Conservation (phyloP, 2,888 invertebrate genomes). For the Chrysolina haemoptera region DNA sequence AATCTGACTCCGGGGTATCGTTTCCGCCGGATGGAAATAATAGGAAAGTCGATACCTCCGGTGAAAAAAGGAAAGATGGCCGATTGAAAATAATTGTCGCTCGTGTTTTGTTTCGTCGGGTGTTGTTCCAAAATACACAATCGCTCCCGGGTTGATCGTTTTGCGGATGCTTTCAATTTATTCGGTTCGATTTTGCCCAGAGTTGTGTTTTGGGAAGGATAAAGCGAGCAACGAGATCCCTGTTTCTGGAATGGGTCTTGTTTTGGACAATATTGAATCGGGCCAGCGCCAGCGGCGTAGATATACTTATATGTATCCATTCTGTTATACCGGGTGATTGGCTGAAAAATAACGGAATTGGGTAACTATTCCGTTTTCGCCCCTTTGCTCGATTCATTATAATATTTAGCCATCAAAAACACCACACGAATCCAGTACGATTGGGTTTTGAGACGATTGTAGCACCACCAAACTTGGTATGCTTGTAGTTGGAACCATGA, state of each 20-base stretch:
- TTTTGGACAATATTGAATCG: slow-evolving; percentile 27
- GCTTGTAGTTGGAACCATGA: too few species aligned
- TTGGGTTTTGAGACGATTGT: too few species aligned
- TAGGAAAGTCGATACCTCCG: slow-evolving; percentile 31
- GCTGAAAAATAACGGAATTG: too few species aligned
- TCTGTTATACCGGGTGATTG: too few species aligned
- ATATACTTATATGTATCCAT: neutral
- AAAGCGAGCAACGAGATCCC: slow-evolving; percentile 63
- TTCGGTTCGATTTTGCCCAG: slow-evolving; percentile 57
- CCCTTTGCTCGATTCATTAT: too few species aligned
- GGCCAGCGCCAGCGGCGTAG: neutral
- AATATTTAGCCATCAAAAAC: too few species aligned
- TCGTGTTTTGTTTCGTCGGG: slow-evolving; percentile 59
- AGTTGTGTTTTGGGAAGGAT: slow-evolving; percentile 68
- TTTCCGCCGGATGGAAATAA: slow-evolving; percentile 62
- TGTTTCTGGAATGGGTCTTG: slow-evolving; percentile 30
- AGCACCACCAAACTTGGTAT: too few species aligned
- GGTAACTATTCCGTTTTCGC: too few species aligned
- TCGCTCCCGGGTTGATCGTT: slow-evolving; percentile 68
- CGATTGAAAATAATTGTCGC: slow-evolving; percentile 71
- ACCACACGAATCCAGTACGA: too few species aligned
- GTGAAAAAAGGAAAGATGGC: slow-evolving; percentile 59
- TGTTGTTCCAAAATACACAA: slow-evolving; percentile 53
- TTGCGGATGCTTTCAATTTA: slow-evolving; percentile 68
- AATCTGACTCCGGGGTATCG: slow-evolving; percentile 62